Evolutionary conservation across 2,113 vertebrate genomes (phyloP).

Genomic region (Melanostigma gelatinosum): DNA sequence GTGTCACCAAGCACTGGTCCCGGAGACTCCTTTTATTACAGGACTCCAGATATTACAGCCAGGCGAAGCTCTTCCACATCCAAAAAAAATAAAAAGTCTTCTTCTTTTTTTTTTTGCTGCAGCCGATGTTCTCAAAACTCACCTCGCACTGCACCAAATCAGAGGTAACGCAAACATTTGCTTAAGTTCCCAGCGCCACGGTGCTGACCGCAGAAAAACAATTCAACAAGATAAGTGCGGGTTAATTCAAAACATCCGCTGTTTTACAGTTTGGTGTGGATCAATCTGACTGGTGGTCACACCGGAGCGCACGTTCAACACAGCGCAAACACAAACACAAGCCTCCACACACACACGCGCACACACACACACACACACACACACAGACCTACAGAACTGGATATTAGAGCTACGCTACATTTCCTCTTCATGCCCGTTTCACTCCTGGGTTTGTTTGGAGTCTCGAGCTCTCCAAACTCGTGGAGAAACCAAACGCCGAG

Average conservation of each 20-base stretch:
- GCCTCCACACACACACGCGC: slow-evolving; percentile 12
- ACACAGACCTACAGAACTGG: slow-evolving; percentile 6
- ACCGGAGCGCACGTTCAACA: slow-evolving; percentile 44
- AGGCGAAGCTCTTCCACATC: neutral
- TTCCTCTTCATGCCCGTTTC: neutral
- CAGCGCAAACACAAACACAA: slow-evolving; percentile 26
- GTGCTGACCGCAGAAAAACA: neutral
- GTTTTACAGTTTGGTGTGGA: slow-evolving; percentile 45
- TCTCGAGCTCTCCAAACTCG: slow-evolving; percentile 48
- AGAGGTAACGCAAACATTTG: neutral
- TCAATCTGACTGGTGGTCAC: slow-evolving; percentile 42
- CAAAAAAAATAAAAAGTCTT: slow-evolving; percentile 14
- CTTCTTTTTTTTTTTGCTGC: neutral
- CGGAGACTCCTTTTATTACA: neutral
- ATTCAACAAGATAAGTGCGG: neutral
- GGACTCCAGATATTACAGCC: neutral
- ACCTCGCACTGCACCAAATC: slow-evolving; percentile 56
- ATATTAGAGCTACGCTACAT: neutral
- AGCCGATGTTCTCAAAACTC: slow-evolving; percentile 27
- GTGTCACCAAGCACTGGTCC: neutral
- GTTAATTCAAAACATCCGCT: slow-evolving; percentile 7
- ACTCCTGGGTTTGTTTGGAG: neutral
- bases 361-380: neutral
- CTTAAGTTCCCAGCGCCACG: slow-evolving; percentile 14
- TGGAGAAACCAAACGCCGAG: neutral